These are phyloP conservation scores for Cichlasoma orientale DNA, from an alignment of 2,797 vertebrate species.

Conservation along the genomic window DNA sequence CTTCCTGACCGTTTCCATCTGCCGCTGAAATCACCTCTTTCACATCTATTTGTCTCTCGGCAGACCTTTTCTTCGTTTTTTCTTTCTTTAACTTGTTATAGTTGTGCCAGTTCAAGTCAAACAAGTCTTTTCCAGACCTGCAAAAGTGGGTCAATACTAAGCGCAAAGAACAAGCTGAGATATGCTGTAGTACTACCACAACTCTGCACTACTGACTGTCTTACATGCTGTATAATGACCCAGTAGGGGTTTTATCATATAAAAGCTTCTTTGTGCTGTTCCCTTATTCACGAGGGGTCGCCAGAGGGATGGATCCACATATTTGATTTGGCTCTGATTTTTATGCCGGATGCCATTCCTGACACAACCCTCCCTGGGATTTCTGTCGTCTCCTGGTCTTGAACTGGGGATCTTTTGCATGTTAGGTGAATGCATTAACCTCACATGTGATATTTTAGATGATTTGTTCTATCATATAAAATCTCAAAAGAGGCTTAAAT, in stretches of 20 bases:
- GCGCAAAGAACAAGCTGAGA: not conserved
- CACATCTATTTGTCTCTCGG: slow-evolving; percentile 18
- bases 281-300: not conserved
- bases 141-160: not conserved
- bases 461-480: not conserved
- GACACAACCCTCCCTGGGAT: not conserved
- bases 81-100: not conserved
- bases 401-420: not conserved
- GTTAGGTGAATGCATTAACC: not conserved
- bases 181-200: not conserved
- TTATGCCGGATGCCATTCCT: not conserved
- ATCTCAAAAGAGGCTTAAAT: not conserved
- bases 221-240: not conserved
- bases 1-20: slow-evolving; percentile 20
- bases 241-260: not conserved
- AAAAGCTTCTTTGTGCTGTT: not conserved
- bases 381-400: not conserved
- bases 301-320: not conserved
- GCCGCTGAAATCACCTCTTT: slow-evolving; percentile 14
- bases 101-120: not conserved
- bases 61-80: not conserved
- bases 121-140: not conserved
- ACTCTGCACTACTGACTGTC: not conserved
- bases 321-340: not conserved
- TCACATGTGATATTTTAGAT: not conserved